These are phyloP conservation scores for Caenorhabditis sp. DNA, from an alignment of 2,888 invertebrate species.

Conservation along the genomic window DNA sequence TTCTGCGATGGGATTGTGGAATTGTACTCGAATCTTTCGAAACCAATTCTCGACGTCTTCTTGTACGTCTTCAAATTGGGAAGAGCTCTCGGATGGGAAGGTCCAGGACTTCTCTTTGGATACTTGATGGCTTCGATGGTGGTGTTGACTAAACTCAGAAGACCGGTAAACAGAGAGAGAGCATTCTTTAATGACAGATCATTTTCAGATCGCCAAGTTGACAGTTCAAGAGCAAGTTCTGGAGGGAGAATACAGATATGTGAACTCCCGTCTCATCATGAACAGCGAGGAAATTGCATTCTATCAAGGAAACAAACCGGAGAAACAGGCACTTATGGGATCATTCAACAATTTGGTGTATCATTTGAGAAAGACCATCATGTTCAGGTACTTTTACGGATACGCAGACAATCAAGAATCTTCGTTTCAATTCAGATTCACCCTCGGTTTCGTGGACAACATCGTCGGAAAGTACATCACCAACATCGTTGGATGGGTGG, in stretches of 20 bases:
- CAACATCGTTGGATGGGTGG: constrained; percentile 92
- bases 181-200: neutral
- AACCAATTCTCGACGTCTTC: constrained; percentile 94
- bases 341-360: constrained; percentile 91
- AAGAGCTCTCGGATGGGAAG: constrained; percentile 90
- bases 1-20: constrained; percentile 97
- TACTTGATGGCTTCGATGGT: constrained; percentile 93
- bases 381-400: constrained; percentile 64
- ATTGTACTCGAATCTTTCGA: constrained; percentile 96
- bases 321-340: constrained; percentile 91
- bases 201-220: constrained; percentile 87
- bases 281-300: constrained; percentile 95
- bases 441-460: constrained; percentile 96
- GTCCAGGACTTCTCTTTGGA: constrained; percentile 91
- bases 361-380: constrained; percentile 77
- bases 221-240: constrained; percentile 96
- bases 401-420: neutral
- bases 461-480: constrained; percentile 97
- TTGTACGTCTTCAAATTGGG: constrained; percentile 95
- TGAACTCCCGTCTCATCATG: constrained; percentile 95
- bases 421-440: constrained; percentile 74
- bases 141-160: constrained; percentile 87
- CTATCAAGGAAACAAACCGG: constrained; percentile 87
- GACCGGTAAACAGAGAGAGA: constrained; percentile 69
- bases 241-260: constrained; percentile 98